Base-by-base conservation (phyloP, 2,797 vertebrate species). In the Kryptopterus vitreolus region DNA sequence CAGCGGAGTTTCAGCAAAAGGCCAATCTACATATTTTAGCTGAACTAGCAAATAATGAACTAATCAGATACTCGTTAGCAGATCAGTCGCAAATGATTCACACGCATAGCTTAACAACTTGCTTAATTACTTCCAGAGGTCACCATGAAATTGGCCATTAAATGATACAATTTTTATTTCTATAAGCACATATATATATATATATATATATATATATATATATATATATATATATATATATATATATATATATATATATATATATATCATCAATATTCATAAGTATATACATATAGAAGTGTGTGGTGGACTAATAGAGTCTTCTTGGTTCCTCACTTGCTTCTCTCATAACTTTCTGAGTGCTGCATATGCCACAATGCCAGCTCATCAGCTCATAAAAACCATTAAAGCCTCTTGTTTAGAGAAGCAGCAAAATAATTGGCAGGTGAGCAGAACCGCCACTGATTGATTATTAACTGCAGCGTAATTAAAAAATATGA, bases 1-100 rank as follows among this genome's bases (percentile, higher is more conserved):
- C 63, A 81, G 76, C 46, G 11, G 50, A 57, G 63, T 65, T 76
- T 80, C 31, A 66, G 52, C 77, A 79, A 81, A 61, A 3, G 26
- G 31, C 26, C 20, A n/a, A 73, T 68, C 61, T 72, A 33, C 76
- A 72, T 10, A 26, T 74, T 31, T 52, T 62, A 48, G 61, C 4
- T 15, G 22, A 33, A 29, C 50, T 57, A 53, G 15, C 31, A 16
- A 50, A 75, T 59, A 46, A 33, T 59, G 11, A 20, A 35, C n/a
- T 59, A 31, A 29, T 52, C 55, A 35, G 35, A 61, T 24, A 22
- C 55, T 72, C 57, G n/a, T 61, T 71, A 59, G 43, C 15, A 71
- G 50, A 43, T 20, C 24, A 63, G 46, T 9, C 20, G 11, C 20
- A 50, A 63, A 75, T n/a, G 35, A 53, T 57, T 48, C 55, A 82